Percentiles rank a stretch among this genome's conserved stretches.
Conservation (phyloP, 1,140 invertebrate genomes). For the Delia radicum region DNA sequence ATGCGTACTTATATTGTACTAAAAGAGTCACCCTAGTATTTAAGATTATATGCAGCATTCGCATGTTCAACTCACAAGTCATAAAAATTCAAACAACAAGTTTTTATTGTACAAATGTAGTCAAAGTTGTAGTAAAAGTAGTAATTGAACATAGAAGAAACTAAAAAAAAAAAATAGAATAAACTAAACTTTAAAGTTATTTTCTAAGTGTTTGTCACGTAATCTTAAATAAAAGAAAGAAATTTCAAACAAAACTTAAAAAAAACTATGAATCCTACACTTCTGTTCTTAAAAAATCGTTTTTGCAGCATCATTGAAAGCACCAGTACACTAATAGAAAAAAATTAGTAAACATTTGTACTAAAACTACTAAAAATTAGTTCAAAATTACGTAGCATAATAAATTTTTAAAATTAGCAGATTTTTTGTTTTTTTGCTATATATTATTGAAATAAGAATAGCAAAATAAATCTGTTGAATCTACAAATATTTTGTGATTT, state of each 20-base stretch:
- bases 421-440: too few species aligned
- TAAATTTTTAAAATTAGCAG: too few species aligned
- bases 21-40: too few species aligned
- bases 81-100: not conserved
- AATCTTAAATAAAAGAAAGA: not conserved
- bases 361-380: too few species aligned
- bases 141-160: not conserved
- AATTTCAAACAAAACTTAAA: not conserved
- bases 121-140: not conserved
- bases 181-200: not conserved
- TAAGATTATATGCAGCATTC: not conserved
- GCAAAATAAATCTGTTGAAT: too few species aligned
- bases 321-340: too few species aligned
- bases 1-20: too few species aligned
- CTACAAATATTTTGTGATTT: too few species aligned
- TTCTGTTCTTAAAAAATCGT: not conserved
- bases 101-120: not conserved
- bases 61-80: not conserved
- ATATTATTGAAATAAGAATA: too few species aligned
- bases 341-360: too few species aligned
- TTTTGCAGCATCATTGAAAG: not conserved
- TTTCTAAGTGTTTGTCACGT: not conserved
- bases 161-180: not conserved
- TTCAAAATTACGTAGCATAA: too few species aligned
- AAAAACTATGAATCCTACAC: too few species aligned